Evolutionary conservation across 2,113 vertebrate genomes (phyloP), one percentile per base, ranked within the genome.

Genomic region (Rhinolophus sinicus): DNA sequence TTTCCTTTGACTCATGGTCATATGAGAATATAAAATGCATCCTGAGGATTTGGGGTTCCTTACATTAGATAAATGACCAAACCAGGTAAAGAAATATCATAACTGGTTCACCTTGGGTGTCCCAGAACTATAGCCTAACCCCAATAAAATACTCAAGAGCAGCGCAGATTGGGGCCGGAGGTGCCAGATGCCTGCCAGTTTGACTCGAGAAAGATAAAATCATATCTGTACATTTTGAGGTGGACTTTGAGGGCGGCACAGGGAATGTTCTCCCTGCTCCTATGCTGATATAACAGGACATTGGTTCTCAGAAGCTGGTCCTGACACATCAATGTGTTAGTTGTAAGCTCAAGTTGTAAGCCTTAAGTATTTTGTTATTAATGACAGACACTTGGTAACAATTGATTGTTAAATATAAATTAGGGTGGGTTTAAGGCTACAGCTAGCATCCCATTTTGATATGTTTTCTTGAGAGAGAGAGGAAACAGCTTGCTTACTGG

Each of bases 321-420:
- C 78, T 50, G 52, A 93, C 40, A 89, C 38, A 56, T 47, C 28
- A 4, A 4, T 16, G 4, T 86, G 70, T 92, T 40, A 21, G 28
- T 67, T 60, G 16, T 70, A 38, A 96, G 44, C 58, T 81, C 54
- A 72, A 64, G 85, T 65, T 72, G 8, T 65, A 81, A 56, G 35
- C 44, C 38, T 94, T 67, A 86, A 85, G 30, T 93, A 62, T 70
- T 84, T 80, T 50, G 52, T 95, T 96, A 94, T 88, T 85, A 93
- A 84, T 44, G 35, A 30, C 47, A 93, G 58, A 19, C n/a, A 77
- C 94, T 93, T 90, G 65, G 69, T 60, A 81, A 88, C 4, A 3
- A 82, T 85, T 90, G 72, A 60, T 65, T 93, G 94, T 82, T 33
- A 96, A 96, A 91, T 94, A 60, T 96, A 78, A 93, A 94, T 94